Percentiles rank a stretch among this genome's conserved stretches.
phyloP scores from a whole-genome alignment of 2,113 vertebrate genomes.

The Cromileptes altivelis region DNA sequence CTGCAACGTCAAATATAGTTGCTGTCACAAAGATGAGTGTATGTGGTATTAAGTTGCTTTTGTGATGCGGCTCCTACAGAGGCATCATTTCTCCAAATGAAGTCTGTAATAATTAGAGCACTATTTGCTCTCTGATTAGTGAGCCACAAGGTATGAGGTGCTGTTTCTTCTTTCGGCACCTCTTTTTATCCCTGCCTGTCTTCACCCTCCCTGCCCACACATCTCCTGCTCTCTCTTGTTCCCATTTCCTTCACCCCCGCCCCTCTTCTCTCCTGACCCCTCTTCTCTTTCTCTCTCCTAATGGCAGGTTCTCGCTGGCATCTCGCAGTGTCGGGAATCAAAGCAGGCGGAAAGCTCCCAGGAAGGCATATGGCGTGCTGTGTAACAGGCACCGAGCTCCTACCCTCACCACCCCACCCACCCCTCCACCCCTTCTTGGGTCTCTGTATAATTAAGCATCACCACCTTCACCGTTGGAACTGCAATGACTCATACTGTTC shows the following conservation, averaged over 20 bases:
- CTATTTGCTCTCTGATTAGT: conserved; percentile 32
- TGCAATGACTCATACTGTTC: conserved; percentile 57
- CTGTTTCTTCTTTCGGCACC: neutral
- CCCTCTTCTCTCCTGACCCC: conserved; percentile 12
- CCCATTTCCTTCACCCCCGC: neutral
- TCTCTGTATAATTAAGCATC: conserved; percentile 71
- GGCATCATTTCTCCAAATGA: conserved; percentile 17
- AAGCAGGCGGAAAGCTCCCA: conserved; percentile 62
- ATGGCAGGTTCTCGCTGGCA: conserved; percentile 49
- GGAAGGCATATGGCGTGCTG: conserved; percentile 48
- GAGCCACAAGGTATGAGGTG: conserved; percentile 2
- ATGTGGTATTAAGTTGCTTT: conserved; percentile 6
- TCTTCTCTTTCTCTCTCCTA: conserved; percentile 25
- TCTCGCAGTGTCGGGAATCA: conserved; percentile 62
- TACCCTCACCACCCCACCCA: neutral
- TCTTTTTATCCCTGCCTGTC: neutral
- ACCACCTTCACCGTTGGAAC: conserved; percentile 62
- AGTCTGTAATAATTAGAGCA: conserved; percentile 52
- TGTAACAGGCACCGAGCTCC: conserved; percentile 41
- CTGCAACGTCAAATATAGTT: too few species aligned
- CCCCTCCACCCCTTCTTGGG: conserved; percentile 1
- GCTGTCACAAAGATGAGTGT: too few species aligned
- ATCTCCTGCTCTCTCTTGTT: neutral
- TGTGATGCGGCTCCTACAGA: conserved; percentile 3
- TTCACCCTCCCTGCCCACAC: neutral